Evolutionary conservation across 92 coral and sea anemone genomes (phyloP), one percentile per base, ranked within the genome.

Genomic region (Porites evermanni): DNA sequence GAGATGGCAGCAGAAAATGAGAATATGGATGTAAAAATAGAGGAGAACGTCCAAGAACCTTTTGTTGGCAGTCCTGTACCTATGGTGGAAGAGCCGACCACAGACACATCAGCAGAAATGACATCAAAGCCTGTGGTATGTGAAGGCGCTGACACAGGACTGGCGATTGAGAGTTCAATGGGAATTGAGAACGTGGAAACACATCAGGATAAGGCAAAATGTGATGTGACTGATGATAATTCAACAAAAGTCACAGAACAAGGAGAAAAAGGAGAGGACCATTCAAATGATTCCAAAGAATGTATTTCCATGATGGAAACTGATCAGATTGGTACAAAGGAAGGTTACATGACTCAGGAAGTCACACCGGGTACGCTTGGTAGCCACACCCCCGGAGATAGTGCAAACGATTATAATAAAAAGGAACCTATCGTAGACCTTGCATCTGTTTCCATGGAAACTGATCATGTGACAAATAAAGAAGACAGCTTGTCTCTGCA

Each of bases 271-370:
- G 32, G 60, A 2, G 70, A 81, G 5, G 78, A 74, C 1, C 47
- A 11, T 12, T 53, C 78, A 6, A 38, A 19, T 11, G 23, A 10
- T 56, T 72, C 69, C 29, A 23, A 51, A 56, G 72, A 64, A 10
- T 6, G 53, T 13, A 18, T 23, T 11, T 63, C 79, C 3, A 79
- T 13, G 19, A 83, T 83, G 87, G 87, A 83, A 83, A 83, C 87
- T 61, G 86, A 82, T 54, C 78, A 82, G 24, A 10, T 70, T 14
- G 12, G 51, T 18, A 8, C 7, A 26, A 19, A 69, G 18, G 77
- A 54, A 69, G 76, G 26, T 72, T 13, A 79, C 79, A 72, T 83
- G 64, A 53, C 72, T 61, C 70, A 19, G 18, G 18, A 72, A 7
- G 87, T 72, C 79, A 83, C 79, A 52, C 47, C 17, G 26, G 51